Base-by-base conservation (phyloP, 2,888 invertebrate genomes). In the Cheilosia scutellata region DNA sequence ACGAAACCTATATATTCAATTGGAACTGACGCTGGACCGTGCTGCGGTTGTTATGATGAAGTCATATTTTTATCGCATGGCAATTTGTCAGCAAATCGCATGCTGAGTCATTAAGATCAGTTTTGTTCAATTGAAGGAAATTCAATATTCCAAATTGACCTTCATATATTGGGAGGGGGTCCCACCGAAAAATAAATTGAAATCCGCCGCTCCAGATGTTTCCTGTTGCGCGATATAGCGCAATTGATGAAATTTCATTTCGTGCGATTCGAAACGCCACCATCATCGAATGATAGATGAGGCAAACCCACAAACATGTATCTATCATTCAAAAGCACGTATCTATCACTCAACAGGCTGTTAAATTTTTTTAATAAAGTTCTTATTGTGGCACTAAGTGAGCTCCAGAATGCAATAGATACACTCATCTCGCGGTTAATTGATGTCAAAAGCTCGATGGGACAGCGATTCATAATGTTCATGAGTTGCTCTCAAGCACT, bases 1-100 rank as follows among this genome's bases (percentile, higher is more conserved):
- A 57, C 53, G 63, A 68, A 51, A 47, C 7, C 47, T 20, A 60
- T n/a, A 25, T 13, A 51, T 13, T 27, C 27, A 5, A 4, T 20
- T 20, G 20, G 20, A 20, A 20, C 20, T 20, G 31, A 4, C 42
- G 27, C 2, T 42, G 13, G n/a, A 6, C 7, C 13, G 16, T 37
- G 9, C 16, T 63, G 25, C 40, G 71, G 60, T n/a, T 62, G 72
- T 68, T 31, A 75, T 71, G 80, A 84, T 80, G 71, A 84, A 80
- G 84, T 84, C 80, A 84, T 80, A 76, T 80, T 84, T 84, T 84
- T 80, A 84, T 84, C 84, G 84, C 80, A 66, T 80, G 84, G 75
- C 80, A 80, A 84, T 84, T 84, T 84, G 84, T 84, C 80, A 75
- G 65, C 25, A 63, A 75, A 80, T 84, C 58, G 79, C 84, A 75